phyloP scores from a whole-genome alignment of 1,140 invertebrate species.

The Heliconius hermathena region DNA sequence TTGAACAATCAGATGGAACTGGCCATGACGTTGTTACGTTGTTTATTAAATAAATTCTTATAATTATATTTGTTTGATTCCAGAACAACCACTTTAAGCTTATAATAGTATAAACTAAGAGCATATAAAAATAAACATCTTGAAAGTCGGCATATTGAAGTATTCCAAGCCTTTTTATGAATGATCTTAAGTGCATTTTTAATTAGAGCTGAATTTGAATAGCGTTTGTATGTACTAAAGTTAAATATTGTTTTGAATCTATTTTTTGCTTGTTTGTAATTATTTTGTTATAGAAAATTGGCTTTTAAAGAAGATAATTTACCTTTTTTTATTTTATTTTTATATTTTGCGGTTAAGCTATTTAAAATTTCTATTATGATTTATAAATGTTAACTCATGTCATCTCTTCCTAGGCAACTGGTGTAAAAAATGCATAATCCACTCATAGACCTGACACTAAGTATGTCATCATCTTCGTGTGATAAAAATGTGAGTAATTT shows the following conservation, averaged over 20 bases:
- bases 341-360: neutral
- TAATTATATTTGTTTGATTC: neutral
- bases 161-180: conserved; percentile 3
- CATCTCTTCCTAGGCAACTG: neutral
- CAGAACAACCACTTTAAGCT: neutral
- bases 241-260: neutral
- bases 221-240: conserved; percentile 3
- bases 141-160: conserved; percentile 7
- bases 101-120: neutral
- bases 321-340: too few relatives aligned
- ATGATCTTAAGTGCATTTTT: conserved; percentile 17
- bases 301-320: neutral
- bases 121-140: neutral
- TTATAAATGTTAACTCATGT: too few relatives aligned
- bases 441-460: conserved; percentile 31
- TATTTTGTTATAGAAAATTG: neutral
- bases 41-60: neutral
- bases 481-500: conserved; percentile 46
- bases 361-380: neutral
- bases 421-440: conserved; percentile 18
- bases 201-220: conserved; percentile 17
- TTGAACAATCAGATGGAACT: too few relatives aligned
- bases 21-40: too few relatives aligned
- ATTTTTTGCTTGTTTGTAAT: neutral
- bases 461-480: conserved; percentile 39